A percentile compares a stretch with the other conserved stretches of the same genome.
Evolutionary conservation across 2,113 vertebrate species (phyloP).

Genomic region (Plotosus lineatus): DNA sequence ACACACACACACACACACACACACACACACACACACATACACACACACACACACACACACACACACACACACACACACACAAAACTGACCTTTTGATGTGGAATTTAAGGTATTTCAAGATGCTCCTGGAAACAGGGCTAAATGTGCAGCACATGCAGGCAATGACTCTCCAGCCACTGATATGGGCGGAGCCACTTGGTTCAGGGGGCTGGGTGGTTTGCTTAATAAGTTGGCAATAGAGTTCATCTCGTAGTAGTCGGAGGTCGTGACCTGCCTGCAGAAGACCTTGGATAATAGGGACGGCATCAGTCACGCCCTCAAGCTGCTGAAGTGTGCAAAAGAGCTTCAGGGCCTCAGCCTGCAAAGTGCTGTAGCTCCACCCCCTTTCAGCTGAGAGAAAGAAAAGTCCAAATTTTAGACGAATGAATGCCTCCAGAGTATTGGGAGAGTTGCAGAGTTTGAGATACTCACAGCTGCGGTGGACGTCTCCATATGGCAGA

Average conservation of each 20-base stretch:
- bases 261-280: constrained; percentile 91
- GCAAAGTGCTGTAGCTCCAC: constrained; percentile 87
- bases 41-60: background rate
- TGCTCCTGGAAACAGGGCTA: constrained; percentile 78
- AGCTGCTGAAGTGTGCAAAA: constrained; percentile 92
- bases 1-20: background rate
- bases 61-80: background rate
- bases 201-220: constrained; percentile 86
- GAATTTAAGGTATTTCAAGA: constrained; percentile 93
- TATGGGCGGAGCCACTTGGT: constrained; percentile 77
- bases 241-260: constrained; percentile 86
- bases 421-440: background rate
- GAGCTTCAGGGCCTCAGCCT: constrained; percentile 91
- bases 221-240: constrained; percentile 96
- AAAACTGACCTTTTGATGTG: constrained; percentile 92
- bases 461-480: constrained; percentile 75
- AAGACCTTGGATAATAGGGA: constrained; percentile 87
- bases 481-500: constrained; percentile 93
- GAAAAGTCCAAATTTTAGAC: background rate
- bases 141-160: constrained; percentile 91
- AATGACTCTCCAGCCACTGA: constrained; percentile 89
- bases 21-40: background rate
- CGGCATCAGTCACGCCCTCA: constrained; percentile 84
- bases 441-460: background rate
- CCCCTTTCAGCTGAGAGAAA: constrained; percentile 54